Evolutionary conservation across 2,797 vertebrate genomes (phyloP).

Genomic region (Muraenolepis orangiensis): DNA sequence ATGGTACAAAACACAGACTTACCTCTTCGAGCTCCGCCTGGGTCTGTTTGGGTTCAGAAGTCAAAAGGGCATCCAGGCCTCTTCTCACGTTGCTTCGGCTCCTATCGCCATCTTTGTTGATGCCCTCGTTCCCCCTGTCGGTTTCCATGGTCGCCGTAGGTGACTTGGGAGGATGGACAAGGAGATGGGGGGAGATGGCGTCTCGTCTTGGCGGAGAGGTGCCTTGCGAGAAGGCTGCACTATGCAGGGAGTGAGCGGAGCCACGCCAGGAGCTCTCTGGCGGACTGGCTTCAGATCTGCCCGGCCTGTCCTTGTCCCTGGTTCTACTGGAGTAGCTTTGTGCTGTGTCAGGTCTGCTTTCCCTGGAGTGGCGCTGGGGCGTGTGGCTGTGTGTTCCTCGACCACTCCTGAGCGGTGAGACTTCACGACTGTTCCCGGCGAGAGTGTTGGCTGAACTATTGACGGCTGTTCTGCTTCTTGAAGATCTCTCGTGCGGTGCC

Average conservation of each 20-base stretch:
- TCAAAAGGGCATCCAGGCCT: conserved; percentile 66
- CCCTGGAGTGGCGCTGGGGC: conserved; percentile 41
- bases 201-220: conserved; percentile 48
- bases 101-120: conserved; percentile 42
- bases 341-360: conserved; percentile 41
- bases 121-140: conserved; percentile 27
- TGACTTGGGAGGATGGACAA: conserved; percentile 30
- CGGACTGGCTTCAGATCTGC: conserved; percentile 41
- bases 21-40: conserved; percentile 60
- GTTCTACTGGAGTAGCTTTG: conserved; percentile 20
- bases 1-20: not conserved
- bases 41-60: conserved; percentile 66
- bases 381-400: conserved; percentile 43
- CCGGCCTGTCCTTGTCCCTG: conserved; percentile 33
- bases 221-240: conserved; percentile 48
- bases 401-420: conserved; percentile 59
- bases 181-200: conserved; percentile 31
- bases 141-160: conserved; percentile 40
- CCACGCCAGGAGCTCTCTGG: conserved; percentile 69
- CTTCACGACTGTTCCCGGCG: conserved; percentile 55
- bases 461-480: conserved; percentile 45
- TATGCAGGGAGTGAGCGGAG: conserved; percentile 65
- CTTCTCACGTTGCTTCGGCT: conserved; percentile 67
- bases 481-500: conserved; percentile 46
- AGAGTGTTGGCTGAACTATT: conserved; percentile 53